These are phyloP conservation scores for Prostheceraeus crozeri DNA, from an alignment of 2,888 invertebrate species.

Conservation along the genomic window DNA sequence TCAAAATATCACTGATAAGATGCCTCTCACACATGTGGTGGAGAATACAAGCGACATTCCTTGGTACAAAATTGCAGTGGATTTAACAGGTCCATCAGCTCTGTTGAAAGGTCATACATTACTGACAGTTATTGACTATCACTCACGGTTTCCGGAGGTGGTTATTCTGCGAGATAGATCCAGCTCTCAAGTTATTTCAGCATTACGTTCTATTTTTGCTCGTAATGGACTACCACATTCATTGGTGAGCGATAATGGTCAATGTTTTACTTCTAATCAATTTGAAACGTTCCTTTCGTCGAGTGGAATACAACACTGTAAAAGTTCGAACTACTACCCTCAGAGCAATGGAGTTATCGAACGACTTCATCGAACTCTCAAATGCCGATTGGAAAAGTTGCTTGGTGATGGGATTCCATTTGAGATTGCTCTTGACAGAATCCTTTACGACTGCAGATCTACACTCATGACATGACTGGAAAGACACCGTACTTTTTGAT, in stretches of 20 bases:
- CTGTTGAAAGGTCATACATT: neutral
- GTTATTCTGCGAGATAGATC: neutral
- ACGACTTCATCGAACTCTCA: constrained; percentile 13
- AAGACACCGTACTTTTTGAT: too few species aligned
- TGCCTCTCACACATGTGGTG: neutral
- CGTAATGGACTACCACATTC: neutral
- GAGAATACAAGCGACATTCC: neutral
- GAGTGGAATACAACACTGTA: neutral
- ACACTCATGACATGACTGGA: too few species aligned
- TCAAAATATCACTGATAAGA: neutral
- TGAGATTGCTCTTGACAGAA: too few species aligned
- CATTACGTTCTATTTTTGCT: neutral
- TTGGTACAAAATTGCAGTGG: neutral
- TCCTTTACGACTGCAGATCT: too few species aligned
- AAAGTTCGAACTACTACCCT: neutral
- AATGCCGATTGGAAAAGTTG: constrained; percentile 6
- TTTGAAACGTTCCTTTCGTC: constrained; percentile 8
- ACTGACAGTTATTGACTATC: neutral
- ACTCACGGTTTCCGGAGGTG: constrained; percentile 1
- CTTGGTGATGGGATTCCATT: too few species aligned
- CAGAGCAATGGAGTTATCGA: constrained; percentile 3
- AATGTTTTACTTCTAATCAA: constrained; percentile 1
- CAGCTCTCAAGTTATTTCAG: neutral
- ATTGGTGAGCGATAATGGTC: neutral
- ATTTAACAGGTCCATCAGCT: constrained; percentile 17